phyloP scores from a whole-genome alignment of 2,113 vertebrate species.

The Siniperca knerii region DNA sequence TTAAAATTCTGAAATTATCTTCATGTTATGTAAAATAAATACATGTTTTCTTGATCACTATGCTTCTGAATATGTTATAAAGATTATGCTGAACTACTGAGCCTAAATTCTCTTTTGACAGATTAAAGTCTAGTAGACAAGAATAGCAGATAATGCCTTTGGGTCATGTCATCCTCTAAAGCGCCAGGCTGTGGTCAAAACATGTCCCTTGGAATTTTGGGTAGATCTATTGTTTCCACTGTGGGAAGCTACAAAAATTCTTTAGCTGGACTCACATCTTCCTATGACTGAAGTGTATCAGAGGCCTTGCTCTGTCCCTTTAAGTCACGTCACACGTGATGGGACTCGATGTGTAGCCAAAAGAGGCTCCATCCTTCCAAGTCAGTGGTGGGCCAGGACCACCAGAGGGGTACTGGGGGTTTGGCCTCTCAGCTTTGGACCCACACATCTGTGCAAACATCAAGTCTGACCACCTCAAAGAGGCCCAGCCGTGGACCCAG shows the following conservation, averaged over 20 bases:
- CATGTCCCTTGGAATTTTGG: slow-evolving; percentile 33
- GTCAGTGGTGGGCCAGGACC: slow-evolving; percentile 52
- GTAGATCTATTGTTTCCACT: slow-evolving; percentile 36
- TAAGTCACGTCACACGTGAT: slow-evolving; percentile 61
- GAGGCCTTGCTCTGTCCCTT: slow-evolving; percentile 57
- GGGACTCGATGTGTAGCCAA: slow-evolving; percentile 55
- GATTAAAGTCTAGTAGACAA: neutral
- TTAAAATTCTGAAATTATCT: neutral
- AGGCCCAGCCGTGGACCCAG: slow-evolving; percentile 59
- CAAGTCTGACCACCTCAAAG: slow-evolving; percentile 71
- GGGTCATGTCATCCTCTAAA: neutral
- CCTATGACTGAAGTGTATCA: slow-evolving; percentile 26
- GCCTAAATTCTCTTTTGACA: neutral
- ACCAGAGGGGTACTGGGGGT: slow-evolving; percentile 58
- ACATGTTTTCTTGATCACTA: neutral
- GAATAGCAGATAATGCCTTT: neutral
- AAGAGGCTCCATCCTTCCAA: slow-evolving; percentile 54
- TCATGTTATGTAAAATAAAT: neutral
- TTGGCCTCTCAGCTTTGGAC: slow-evolving; percentile 66
- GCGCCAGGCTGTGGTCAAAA: slow-evolving; percentile 5
- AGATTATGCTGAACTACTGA: neutral
- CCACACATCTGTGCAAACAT: slow-evolving; percentile 86
- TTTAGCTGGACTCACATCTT: slow-evolving; percentile 53
- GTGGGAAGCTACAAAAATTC: slow-evolving; percentile 20
- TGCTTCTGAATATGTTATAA: neutral